Conservation (phyloP, 2,113 vertebrate species). For the Tricholaema leucomelas region DNA sequence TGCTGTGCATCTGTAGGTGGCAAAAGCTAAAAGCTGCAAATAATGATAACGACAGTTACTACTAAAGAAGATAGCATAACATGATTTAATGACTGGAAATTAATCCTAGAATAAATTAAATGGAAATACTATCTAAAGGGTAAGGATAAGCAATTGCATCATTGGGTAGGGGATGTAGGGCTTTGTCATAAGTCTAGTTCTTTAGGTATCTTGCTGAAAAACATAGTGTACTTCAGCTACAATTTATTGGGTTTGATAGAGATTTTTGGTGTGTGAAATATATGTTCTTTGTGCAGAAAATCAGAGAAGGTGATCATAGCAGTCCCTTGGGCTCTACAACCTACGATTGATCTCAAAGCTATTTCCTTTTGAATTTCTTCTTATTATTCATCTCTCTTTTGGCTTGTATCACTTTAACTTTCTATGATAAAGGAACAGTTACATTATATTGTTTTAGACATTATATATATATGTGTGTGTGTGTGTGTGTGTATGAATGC, state of each 20-base stretch:
- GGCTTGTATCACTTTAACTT: not conserved
- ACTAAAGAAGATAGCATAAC: not conserved
- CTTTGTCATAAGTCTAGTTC: not conserved
- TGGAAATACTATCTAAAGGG: not conserved
- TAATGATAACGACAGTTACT: not conserved
- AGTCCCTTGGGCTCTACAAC: not conserved
- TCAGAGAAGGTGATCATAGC: not conserved
- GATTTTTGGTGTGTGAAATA: not conserved
- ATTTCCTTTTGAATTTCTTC: not conserved
- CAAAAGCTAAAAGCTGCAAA: not conserved
- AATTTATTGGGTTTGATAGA: not conserved
- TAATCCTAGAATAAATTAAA: not conserved
- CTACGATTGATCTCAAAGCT: not conserved
- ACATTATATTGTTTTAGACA: not conserved
- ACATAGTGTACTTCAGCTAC: not conserved
- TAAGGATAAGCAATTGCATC: not conserved
- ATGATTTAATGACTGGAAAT: not conserved
- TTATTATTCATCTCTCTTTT: not conserved
- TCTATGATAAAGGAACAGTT: not conserved
- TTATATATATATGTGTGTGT: not conserved
- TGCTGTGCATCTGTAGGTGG: not conserved
- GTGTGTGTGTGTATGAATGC: not conserved
- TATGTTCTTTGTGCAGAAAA: not conserved
- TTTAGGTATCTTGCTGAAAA: not conserved
- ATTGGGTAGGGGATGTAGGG: not conserved